Evolutionary conservation across 2,113 vertebrate genomes (phyloP), one percentile per base, ranked within the genome.

Genomic region (Rostratula benghalensis): DNA sequence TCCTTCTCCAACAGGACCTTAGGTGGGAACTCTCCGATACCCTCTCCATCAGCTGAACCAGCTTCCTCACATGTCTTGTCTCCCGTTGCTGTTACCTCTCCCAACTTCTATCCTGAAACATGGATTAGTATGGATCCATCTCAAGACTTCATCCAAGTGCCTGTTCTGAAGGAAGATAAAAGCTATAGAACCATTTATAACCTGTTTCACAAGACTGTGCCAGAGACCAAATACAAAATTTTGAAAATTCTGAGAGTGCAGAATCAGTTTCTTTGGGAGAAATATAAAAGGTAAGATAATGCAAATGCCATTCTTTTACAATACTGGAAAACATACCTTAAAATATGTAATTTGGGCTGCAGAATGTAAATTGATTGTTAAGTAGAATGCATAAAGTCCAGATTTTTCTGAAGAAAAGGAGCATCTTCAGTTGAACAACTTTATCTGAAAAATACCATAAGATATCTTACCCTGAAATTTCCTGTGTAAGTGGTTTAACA

Each of bases 211-310:
- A 99, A 99, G 97, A 99, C 99, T 10, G 99, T 99, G 92, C 99
- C 99, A 3, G 99, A 99, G 97, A 99, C 99, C 97, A 99, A 99
- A 97, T 99, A 99, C 25, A 98, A 97, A 95, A 99, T 99, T 82
- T 96, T 99, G 93, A 99, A 99, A 97, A 99, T 99, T 96, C 96
- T 99, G 83, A 98, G 99, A 33, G 99, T 99, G 85, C 99, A 99
- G 97, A 99, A 99, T 95, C 99, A 99, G 70, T 99, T 99, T 97
- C 99, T 99, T 37, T 99, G 99, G 99, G 99, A 99, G 97, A 99
- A 99, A 87, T 99, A 99, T 68, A 99, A 99, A 97, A 99, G 99
- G 99, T 99, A 96, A 98, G 98, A 86, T 39, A 41, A 41, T 7
- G 50, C 46, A 35, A 65, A 50, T 33, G 10, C n/a, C 11, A 2